These are phyloP conservation scores for Hydra vulgaris DNA, from an alignment of 30 jellyfish, hydroid and myxozoan genomes.

Conservation along the genomic window DNA sequence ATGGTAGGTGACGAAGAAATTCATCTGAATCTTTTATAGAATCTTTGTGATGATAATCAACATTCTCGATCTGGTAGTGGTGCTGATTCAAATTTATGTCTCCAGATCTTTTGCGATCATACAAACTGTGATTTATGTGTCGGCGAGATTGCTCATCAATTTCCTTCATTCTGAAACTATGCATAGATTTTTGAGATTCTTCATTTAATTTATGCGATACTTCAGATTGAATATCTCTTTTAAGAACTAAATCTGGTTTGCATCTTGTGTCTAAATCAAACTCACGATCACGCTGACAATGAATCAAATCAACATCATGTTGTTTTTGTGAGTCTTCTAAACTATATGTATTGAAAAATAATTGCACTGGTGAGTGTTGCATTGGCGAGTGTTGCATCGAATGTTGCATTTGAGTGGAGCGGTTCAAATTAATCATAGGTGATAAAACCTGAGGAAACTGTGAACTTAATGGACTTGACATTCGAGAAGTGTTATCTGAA, in stretches of 20 bases:
- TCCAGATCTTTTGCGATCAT: neutral
- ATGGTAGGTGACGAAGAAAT: conserved; percentile 22
- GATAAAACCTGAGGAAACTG: conserved; percentile 1
- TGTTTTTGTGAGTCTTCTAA: neutral
- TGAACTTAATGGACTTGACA: neutral
- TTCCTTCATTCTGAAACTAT: neutral
- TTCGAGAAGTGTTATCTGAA: neutral
- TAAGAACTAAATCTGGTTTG: neutral
- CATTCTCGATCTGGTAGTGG: neutral
- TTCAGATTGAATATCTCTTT: conserved; percentile 11
- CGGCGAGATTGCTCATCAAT: neutral
- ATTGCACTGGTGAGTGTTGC: neutral
- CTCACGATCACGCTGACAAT: neutral
- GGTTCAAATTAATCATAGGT: neutral
- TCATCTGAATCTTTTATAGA: neutral
- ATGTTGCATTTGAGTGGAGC: neutral
- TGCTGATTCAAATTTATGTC: neutral
- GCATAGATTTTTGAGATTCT: neutral
- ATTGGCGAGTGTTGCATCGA: neutral
- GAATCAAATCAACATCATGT: neutral
- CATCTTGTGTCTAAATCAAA: conserved; percentile 2
- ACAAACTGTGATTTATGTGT: neutral
- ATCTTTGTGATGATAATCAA: neutral
- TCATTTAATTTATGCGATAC: neutral
- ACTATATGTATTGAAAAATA: neutral